These are phyloP conservation scores for Spilarctia lutea DNA, from an alignment of 2,888 invertebrate genomes.

Conservation along the genomic window DNA sequence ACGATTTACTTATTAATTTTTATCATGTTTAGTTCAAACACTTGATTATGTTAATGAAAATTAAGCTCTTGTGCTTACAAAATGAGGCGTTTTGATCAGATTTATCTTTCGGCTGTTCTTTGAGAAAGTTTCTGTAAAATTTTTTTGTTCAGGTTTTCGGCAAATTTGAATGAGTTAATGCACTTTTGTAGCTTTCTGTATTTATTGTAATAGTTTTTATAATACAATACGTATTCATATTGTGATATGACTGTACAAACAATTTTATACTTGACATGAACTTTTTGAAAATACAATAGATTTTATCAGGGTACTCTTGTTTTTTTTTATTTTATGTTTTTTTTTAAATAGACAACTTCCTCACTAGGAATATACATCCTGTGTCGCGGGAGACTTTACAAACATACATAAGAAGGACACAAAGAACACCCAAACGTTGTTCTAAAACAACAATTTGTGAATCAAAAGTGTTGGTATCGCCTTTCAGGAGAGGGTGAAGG, in stretches of 20 bases:
- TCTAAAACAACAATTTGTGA: too few relatives aligned
- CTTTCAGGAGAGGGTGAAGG: too few relatives aligned
- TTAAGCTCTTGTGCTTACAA: not conserved
- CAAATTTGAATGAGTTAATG: not conserved
- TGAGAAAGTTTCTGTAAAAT: not conserved
- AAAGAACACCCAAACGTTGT: too few relatives aligned
- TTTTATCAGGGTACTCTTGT: not conserved
- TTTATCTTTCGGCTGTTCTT: not conserved
- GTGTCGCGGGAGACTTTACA: too few relatives aligned
- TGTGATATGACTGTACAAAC: slow-evolving; percentile 8
- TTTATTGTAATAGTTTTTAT: slow-evolving; percentile 4
- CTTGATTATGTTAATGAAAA: too few relatives aligned
- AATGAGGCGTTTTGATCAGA: not conserved
- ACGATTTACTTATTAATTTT: too few relatives aligned
- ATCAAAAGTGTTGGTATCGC: too few relatives aligned
- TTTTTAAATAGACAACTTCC: too few relatives aligned
- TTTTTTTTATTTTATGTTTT: not conserved
- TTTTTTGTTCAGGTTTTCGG: not conserved
- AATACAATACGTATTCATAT: slow-evolving; percentile 3
- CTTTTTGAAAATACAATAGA: slow-evolving; percentile 34
- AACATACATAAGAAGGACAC: too few relatives aligned
- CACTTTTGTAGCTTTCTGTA: not conserved
- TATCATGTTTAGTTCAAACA: too few relatives aligned
- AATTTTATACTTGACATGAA: slow-evolving; percentile 18
- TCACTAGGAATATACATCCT: too few relatives aligned